Conservation (phyloP, 2,797 vertebrate species). For the Cynopterus sphinx region DNA sequence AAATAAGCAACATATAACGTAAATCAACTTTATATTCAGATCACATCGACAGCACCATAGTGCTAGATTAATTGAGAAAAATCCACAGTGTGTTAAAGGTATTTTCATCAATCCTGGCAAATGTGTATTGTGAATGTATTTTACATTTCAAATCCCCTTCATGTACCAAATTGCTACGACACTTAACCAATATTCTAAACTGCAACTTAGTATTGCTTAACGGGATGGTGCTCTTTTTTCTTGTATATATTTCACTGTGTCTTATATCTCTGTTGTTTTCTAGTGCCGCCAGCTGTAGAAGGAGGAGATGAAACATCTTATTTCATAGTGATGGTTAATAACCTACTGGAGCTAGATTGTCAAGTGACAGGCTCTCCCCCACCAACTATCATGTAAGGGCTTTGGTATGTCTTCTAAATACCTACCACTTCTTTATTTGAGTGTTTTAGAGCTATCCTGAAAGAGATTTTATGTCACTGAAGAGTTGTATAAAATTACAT, state of each 20-base stretch:
- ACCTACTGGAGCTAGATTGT: slow-evolving; percentile 93
- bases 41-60: background rate
- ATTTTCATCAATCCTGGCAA: background rate
- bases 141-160: background rate
- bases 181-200: background rate
- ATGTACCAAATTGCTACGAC: background rate
- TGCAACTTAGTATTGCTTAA: background rate
- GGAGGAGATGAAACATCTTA: slow-evolving; percentile 88
- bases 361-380: slow-evolving; percentile 89
- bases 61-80: background rate
- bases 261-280: slow-evolving; percentile 45
- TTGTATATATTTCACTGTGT: background rate
- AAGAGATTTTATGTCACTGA: background rate
- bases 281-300: slow-evolving; percentile 93
- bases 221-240: slow-evolving; percentile 47
- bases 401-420: slow-evolving; percentile 62
- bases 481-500: background rate
- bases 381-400: slow-evolving; percentile 92
- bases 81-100: background rate
- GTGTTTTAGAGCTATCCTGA: background rate
- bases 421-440: slow-evolving; percentile 27
- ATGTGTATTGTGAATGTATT: background rate
- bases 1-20: background rate
- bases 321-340: slow-evolving; percentile 90
- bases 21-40: background rate